A percentile compares a stretch with the other conserved stretches of the same genome.
phyloP scores from a whole-genome alignment of 2,888 invertebrate species.

The Salticus scenicus region DNA sequence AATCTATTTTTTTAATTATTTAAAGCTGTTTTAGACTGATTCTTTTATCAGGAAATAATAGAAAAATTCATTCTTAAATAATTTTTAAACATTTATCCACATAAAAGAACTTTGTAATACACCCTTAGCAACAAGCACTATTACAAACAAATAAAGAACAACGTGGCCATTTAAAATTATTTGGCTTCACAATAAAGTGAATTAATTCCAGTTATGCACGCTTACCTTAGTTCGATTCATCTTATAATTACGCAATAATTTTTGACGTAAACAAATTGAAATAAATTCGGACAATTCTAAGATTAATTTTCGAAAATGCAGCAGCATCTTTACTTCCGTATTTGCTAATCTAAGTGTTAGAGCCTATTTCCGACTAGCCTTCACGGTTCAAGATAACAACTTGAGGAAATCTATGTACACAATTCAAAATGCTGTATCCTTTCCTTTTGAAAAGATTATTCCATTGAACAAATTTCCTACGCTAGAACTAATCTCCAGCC shows the following conservation, averaged over 20 bases:
- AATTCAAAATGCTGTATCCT: neutral
- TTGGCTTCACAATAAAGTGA: too few species aligned
- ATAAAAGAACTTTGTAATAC: too few species aligned
- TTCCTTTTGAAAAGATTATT: neutral
- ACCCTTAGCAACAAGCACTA: too few species aligned
- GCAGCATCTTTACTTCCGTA: neutral
- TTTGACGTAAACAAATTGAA: slow-evolving; percentile 1
- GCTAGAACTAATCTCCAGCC: neutral
- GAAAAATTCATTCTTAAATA: too few species aligned
- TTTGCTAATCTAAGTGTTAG: neutral
- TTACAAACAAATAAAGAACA: too few species aligned
- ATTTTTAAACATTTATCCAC: too few species aligned
- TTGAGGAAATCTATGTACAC: neutral
- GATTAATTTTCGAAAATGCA: neutral
- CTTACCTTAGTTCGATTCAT: neutral
- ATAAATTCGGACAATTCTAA: slow-evolving; percentile 5
- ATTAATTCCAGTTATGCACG: neutral
- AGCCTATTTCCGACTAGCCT: neutral
- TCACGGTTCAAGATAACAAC: neutral
- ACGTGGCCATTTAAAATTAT: too few species aligned
- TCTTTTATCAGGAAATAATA: too few species aligned
- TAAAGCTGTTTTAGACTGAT: too few species aligned
- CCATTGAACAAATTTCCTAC: neutral
- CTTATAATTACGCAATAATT: neutral
- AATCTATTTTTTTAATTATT: too few species aligned